Evolutionary conservation across 2,888 invertebrate species (phyloP), one percentile per base, ranked within the genome.

Genomic region (Pecten maximus): DNA sequence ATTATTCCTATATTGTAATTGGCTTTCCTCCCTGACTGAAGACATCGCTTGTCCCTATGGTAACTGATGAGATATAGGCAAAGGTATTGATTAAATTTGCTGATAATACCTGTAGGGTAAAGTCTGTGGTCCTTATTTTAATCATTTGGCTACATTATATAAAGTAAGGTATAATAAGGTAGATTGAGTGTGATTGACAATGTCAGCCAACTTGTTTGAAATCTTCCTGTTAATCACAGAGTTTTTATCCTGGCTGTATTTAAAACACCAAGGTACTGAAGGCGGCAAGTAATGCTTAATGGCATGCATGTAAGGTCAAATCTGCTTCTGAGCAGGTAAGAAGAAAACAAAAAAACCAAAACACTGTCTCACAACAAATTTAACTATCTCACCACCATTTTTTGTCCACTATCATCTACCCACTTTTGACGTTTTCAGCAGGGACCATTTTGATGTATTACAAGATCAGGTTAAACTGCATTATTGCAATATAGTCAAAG

Each of bases 121-220:
- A 74, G 74, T 74, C 74, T 74, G 23, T 74, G 74, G 74, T 74
- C 74, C 74, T 74, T 74, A 74, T 35, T 35, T 74, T 35, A 74
- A 74, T 74, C 74, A 74, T 74, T 74, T 74, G 74, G 35, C 35
- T 6, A 35, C 74, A 74, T 74, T 74, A 74, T 35, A 74, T 74
- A 8, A 74, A 35, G 74, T 35, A 19, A n/a, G 19, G 54, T 16
- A 74, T 74, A 74, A 74, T 74, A 74, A 74, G 12, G 74, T 16
- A 74, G 74, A 74, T 74, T 35, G 35, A 74, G 74, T 35, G 74
- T 74, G 74, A 74, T 74, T 74, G 74, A 60, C 60, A 60, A 60
- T 60, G 60, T 35, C 74, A 74, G 15, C 74, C 16, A 60, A 60
- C n/a, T 35, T 28, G 28, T 74, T 74, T 74, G 74, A 10, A 6